These are phyloP conservation scores for Tenthredo mesomela DNA, from an alignment of 2,888 invertebrate species.

Conservation along the genomic window DNA sequence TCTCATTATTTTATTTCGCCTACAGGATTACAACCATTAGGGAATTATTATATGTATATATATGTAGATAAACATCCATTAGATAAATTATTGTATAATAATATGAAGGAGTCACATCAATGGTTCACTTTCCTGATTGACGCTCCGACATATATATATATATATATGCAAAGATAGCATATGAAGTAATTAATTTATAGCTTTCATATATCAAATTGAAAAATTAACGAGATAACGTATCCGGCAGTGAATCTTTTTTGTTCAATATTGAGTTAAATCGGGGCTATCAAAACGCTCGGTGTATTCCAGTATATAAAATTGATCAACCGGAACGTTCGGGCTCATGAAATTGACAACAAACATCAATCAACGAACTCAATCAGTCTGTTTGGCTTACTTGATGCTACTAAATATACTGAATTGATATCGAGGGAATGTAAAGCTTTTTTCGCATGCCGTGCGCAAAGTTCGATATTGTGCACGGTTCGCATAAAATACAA, in stretches of 20 bases:
- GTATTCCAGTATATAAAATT: background rate
- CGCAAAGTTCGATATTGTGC: too few species aligned
- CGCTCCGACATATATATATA: too few species aligned
- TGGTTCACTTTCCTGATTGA: background rate
- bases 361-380: constrained; percentile 37
- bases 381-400: constrained; percentile 20
- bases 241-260: background rate
- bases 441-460: background rate
- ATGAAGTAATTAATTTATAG: background rate
- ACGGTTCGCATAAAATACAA: too few species aligned
- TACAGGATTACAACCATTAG: too few species aligned
- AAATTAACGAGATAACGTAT: background rate
- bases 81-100: background rate
- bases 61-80: background rate
- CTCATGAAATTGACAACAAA: constrained; percentile 6
- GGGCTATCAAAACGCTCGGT: background rate
- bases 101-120: background rate
- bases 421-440: background rate
- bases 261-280: background rate
- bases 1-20: background rate
- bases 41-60: background rate
- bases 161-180: background rate
- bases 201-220: background rate
- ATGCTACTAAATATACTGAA: background rate
- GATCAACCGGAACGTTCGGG: background rate